A percentile compares a stretch with the other conserved stretches of the same genome.
phyloP scores from a whole-genome alignment of 2,888 invertebrate species.

The Agrochola macilenta region DNA sequence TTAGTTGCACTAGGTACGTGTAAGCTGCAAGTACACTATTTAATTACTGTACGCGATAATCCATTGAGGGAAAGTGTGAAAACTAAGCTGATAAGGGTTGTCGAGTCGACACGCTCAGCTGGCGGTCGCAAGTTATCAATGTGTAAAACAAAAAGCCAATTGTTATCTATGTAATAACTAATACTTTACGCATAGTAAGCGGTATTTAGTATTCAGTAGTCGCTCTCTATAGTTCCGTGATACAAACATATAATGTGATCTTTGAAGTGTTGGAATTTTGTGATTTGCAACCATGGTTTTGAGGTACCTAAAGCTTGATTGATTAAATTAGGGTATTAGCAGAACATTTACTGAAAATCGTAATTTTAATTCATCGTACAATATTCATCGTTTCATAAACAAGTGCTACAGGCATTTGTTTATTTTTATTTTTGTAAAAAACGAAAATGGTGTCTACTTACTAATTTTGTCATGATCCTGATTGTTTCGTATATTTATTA shows the following conservation, averaged over 20 bases:
- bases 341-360: background rate
- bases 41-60: constrained; percentile 44
- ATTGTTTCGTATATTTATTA: background rate
- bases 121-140: constrained; percentile 45
- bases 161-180: constrained; percentile 71
- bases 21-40: constrained; percentile 15
- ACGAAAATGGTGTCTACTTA: constrained; percentile 3
- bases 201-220: constrained; percentile 64
- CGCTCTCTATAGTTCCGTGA: constrained; percentile 24
- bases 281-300: constrained; percentile 46
- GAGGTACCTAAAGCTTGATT: constrained; percentile 39
- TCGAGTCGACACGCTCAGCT: constrained; percentile 59
- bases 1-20: constrained; percentile 19
- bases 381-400: too few species aligned
- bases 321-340: background rate
- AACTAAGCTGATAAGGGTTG: constrained; percentile 54
- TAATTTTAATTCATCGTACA: too few species aligned
- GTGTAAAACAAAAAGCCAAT: constrained; percentile 49
- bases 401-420: too few species aligned
- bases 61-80: constrained; percentile 48
- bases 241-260: constrained; percentile 30
- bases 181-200: constrained; percentile 45
- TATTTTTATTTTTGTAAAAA: too few species aligned
- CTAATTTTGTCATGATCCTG: constrained; percentile 19
- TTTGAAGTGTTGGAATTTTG: constrained; percentile 21